Conservation (phyloP, 2,888 invertebrate species). For the Leptothorax acervorum region DNA sequence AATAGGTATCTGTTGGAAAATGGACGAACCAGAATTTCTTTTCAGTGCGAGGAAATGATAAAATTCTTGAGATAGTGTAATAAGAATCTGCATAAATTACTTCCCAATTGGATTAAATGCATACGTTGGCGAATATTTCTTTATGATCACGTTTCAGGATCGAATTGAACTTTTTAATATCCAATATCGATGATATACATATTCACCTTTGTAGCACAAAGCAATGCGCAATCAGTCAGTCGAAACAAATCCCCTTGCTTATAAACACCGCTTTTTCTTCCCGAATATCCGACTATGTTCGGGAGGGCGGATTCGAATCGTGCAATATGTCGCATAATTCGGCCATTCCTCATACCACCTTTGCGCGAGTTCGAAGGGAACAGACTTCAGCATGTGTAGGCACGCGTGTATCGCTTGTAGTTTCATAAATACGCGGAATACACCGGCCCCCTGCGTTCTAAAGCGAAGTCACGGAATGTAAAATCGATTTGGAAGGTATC, state of each 20-base stretch:
- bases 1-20: too few species aligned
- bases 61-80: neutral
- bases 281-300: slow-evolving; percentile 43
- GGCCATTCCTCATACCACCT: slow-evolving; percentile 77
- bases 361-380: slow-evolving; percentile 62
- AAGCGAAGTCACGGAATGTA: slow-evolving; percentile 67
- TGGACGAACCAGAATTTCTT: too few species aligned
- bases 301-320: slow-evolving; percentile 55
- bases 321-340: slow-evolving; percentile 82
- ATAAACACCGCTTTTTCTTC: slow-evolving; percentile 68
- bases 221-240: slow-evolving; percentile 37
- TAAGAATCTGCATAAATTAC: neutral
- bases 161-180: slow-evolving; percentile 18
- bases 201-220: slow-evolving; percentile 5
- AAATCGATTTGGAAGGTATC: slow-evolving; percentile 71
- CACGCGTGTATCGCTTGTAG: slow-evolving; percentile 62
- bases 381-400: slow-evolving; percentile 72
- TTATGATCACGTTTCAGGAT: neutral
- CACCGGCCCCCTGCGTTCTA: slow-evolving; percentile 54
- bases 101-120: neutral
- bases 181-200: neutral
- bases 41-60: neutral
- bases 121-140: neutral
- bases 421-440: slow-evolving; percentile 70
- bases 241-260: slow-evolving; percentile 65